Conservation (phyloP, 1,140 invertebrate species). For the Neuroterus valhalla region DNA sequence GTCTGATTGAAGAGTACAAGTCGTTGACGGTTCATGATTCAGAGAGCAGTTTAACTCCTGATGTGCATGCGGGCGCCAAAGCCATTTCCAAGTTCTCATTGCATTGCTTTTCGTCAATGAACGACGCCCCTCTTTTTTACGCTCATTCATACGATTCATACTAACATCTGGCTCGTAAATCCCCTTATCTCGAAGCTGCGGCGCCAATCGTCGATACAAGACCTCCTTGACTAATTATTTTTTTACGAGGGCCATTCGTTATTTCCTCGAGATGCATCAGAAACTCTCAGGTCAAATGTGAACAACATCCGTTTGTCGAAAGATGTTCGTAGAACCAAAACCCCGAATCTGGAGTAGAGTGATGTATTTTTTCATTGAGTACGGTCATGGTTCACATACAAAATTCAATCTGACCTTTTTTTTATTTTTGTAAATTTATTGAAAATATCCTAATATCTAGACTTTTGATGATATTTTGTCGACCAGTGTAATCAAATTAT, state of each 20-base stretch:
- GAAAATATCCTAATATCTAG: no score
- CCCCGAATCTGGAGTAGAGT: no score
- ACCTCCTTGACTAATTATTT: conserved; percentile 36
- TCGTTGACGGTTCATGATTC: conserved; percentile 35
- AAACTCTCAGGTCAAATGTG: conserved; percentile 39
- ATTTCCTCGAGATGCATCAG: conserved; percentile 33
- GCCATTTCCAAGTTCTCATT: conserved; percentile 34
- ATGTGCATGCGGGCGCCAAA: conserved; percentile 34
- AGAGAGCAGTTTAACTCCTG: conserved; percentile 35
- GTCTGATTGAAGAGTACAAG: conserved; percentile 43
- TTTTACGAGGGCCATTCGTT: conserved; percentile 39
- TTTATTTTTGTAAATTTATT: conserved; percentile 1
- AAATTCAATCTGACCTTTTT: neutral
- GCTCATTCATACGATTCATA: conserved; percentile 9
- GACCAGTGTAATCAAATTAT: no score
- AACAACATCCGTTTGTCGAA: neutral
- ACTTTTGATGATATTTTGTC: no score
- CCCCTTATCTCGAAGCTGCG: conserved; percentile 17
- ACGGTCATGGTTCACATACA: neutral
- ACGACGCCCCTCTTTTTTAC: conserved; percentile 40
- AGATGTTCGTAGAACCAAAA: conserved; percentile 39
- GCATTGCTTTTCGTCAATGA: conserved; percentile 51
- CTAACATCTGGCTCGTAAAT: conserved; percentile 20
- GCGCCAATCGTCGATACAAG: conserved; percentile 44
- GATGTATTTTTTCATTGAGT: conserved; percentile 43